Evolutionary conservation across 2,888 invertebrate species (phyloP).

Genomic region (Drosophila parthenogenetica): DNA sequence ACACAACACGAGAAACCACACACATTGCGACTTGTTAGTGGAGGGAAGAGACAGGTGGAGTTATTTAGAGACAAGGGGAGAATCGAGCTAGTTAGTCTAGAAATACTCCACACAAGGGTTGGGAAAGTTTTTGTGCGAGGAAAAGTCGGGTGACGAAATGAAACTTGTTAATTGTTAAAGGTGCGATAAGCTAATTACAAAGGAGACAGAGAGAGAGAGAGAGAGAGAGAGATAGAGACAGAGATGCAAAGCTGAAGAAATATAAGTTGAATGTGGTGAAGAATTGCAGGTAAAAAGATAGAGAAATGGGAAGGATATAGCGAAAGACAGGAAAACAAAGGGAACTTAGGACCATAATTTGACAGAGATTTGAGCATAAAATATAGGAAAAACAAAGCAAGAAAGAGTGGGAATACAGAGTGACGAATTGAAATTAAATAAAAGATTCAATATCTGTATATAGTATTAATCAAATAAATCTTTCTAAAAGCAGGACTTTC

Average conservation of each 20-base stretch:
- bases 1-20: conserved; percentile 50
- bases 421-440: too few species aligned
- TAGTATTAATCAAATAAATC: too few species aligned
- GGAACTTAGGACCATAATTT: too few species aligned
- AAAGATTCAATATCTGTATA: too few species aligned
- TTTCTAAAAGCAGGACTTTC: too few species aligned
- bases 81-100: conserved; percentile 2
- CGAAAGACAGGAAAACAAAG: too few species aligned
- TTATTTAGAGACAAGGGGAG: conserved; percentile 3
- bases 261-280: not conserved
- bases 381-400: too few species aligned
- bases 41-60: not conserved
- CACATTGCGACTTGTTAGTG: conserved; percentile 33
- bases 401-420: too few species aligned
- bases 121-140: not conserved
- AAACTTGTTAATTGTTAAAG: conserved; percentile 55
- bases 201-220: not conserved
- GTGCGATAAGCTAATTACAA: conserved; percentile 44
- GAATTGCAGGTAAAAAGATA: not conserved
- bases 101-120: conserved; percentile 4
- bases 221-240: not conserved
- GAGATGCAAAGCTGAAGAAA: too few species aligned
- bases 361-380: too few species aligned
- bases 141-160: conserved; percentile 39
- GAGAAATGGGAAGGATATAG: too few species aligned